Evolutionary conservation across 2,797 vertebrate genomes (phyloP).

Genomic region (Odontamblyopus lacepedii): DNA sequence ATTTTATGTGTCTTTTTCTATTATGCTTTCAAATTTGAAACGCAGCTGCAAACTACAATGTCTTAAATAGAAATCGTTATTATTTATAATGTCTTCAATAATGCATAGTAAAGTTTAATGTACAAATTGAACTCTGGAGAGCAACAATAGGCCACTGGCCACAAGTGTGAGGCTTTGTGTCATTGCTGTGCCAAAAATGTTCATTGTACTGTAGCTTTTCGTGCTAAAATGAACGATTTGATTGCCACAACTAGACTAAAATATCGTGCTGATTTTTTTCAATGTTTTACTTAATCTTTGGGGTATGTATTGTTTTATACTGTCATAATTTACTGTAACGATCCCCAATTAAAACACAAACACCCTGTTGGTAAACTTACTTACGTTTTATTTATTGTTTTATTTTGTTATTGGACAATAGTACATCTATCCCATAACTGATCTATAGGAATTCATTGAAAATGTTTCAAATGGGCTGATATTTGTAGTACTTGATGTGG

Average conservation of each 20-base stretch:
- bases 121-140: background rate
- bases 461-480: background rate
- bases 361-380: background rate
- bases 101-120: background rate
- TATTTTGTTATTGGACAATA: background rate
- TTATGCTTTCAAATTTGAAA: constrained; percentile 14
- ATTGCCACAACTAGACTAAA: constrained; percentile 22
- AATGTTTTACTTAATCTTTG: constrained; percentile 39
- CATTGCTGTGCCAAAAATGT: background rate
- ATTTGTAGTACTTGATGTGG: constrained; percentile 23
- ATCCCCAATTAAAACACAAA: constrained; percentile 55
- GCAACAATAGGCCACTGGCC: too few species aligned
- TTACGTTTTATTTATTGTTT: background rate
- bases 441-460: background rate
- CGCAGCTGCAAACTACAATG: constrained; percentile 53
- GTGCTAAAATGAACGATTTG: background rate
- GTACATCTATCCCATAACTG: background rate
- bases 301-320: constrained; percentile 46
- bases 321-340: constrained; percentile 37
- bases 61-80: constrained; percentile 55
- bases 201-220: background rate
- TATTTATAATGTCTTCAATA: constrained; percentile 8
- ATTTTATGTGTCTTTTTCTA: background rate
- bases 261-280: constrained; percentile 10
- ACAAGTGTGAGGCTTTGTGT: constrained; percentile 2